Percentiles rank a stretch among this genome's conserved stretches.
These are phyloP conservation scores for Scopus umbretta DNA, from an alignment of 2,113 vertebrate species.

Conservation along the genomic window DNA sequence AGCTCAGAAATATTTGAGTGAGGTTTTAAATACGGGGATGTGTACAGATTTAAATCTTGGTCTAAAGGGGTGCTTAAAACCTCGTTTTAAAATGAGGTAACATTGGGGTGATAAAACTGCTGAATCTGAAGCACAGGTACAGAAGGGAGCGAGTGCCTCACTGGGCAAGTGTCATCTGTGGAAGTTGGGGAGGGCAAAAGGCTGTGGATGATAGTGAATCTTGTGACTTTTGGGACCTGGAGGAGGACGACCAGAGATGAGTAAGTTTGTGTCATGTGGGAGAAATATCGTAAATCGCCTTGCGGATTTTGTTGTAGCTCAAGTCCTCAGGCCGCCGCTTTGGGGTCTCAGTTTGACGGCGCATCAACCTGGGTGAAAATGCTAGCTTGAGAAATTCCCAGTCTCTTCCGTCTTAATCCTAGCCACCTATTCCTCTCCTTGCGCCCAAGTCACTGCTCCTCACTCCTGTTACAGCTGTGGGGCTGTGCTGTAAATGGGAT, in stretches of 20 bases:
- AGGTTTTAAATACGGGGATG: neutral
- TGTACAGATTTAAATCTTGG: neutral
- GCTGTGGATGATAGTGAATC: slow-evolving; percentile 15
- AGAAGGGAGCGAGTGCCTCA: neutral
- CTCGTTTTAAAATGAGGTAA: neutral
- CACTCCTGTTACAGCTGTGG: neutral
- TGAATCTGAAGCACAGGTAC: neutral
- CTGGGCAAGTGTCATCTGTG: neutral
- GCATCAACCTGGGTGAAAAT: neutral
- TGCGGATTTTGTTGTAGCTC: neutral
- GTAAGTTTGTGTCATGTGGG: slow-evolving; percentile 50
- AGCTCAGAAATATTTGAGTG: neutral
- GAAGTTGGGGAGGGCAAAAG: neutral
- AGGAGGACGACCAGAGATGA: slow-evolving; percentile 15
- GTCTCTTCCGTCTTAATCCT: neutral
- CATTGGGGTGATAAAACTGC: neutral
- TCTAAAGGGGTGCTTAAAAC: neutral
- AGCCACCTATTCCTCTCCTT: neutral
- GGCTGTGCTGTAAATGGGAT: slow-evolving; percentile 55
- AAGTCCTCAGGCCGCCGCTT: fast-evolving
- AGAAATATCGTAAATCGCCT: neutral
- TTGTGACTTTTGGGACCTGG: slow-evolving; percentile 54
- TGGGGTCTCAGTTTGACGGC: fast-evolving
- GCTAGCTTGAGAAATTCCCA: neutral
- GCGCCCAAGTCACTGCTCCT: neutral